These are phyloP conservation scores for Myotis myotis DNA, from an alignment of 2,797 vertebrate genomes.

Conservation along the genomic window DNA sequence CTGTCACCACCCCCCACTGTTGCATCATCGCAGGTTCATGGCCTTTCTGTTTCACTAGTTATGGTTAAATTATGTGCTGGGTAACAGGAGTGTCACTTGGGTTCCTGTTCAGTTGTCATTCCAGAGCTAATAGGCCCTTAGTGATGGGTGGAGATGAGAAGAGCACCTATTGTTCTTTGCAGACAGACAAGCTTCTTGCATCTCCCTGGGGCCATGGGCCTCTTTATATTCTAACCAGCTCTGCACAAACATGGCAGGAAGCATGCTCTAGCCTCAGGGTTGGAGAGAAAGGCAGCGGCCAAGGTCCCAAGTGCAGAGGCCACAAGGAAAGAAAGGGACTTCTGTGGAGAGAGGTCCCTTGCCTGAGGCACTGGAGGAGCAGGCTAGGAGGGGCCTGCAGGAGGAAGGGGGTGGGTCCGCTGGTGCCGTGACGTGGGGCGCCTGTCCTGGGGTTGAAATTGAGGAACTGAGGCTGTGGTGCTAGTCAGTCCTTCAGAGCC, in stretches of 20 bases:
- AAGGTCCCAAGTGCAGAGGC: conserved; percentile 67
- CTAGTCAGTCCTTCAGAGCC: conserved; percentile 59
- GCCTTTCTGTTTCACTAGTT: neutral
- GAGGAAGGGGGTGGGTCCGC: conserved; percentile 74
- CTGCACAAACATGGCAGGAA: conserved; percentile 45
- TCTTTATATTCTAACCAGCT: conserved; percentile 59
- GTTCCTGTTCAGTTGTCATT: conserved; percentile 51
- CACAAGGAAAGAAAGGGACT: conserved; percentile 81
- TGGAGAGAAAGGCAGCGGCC: conserved; percentile 61
- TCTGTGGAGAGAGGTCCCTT: conserved; percentile 80
- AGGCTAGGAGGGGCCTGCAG: conserved; percentile 44
- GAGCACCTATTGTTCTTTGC: conserved; percentile 76
- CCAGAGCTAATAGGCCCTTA: conserved; percentile 56
- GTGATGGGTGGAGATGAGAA: conserved; percentile 50
- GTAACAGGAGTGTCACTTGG: conserved; percentile 34
- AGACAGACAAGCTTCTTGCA: conserved; percentile 66
- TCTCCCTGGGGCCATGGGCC: conserved; percentile 22
- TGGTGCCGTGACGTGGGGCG: conserved; percentile 67
- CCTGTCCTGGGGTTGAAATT: conserved; percentile 76
- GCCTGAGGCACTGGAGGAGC: conserved; percentile 61
- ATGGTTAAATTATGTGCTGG: neutral
- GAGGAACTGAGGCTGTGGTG: conserved; percentile 75
- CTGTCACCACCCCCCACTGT: neutral
- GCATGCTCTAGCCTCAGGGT: conserved; percentile 49
- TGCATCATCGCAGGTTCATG: neutral